Evolutionary conservation across 2,888 invertebrate genomes (phyloP), one percentile per base, ranked within the genome.

Genomic region (Hipparchia semele): DNA sequence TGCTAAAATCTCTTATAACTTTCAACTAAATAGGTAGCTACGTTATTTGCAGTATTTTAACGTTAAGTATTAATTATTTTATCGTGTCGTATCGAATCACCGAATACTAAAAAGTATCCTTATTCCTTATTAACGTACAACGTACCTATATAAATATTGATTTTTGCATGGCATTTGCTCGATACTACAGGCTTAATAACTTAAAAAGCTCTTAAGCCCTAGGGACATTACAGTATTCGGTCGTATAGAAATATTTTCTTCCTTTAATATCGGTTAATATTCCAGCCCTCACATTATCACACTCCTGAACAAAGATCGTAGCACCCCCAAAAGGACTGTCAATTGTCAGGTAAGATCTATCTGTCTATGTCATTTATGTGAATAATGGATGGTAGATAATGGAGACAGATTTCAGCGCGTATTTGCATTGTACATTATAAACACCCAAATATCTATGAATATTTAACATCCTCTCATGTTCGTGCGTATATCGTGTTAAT

Each of bases 271-370:
- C 49, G 49, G 13, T 23, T 5, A 8, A 62, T 62, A 49, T 62
- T 62, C 49, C 62, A 13, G 13, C 49, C 23, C 13, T 13, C 62
- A 49, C 9, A 23, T 64, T 51, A 13, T 46, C 6, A 8, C 51
- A 12, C 6, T 53, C 10, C 53, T 53, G 49, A 65, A 65, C 33
- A 33, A 53, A 53, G 53, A 33, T 9, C 65, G 53, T 23, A 65
- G 65, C 53, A 65, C 65, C 53, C 7, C 53, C 65, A 65, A 65
- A 65, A 65, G 65, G 64, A 51, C 65, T 51, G 49, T 65, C 65
- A 65, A 65, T 51, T 65, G 33, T 65, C 51, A 51, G 53, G 65
- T 2, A 33, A 8, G 13, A 65, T 33, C 65, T 51, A 65, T 65
- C 51, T 53, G 51, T 65, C 65, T 65, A 23, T 51, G 65, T 65